A percentile compares a stretch with the other conserved stretches of the same genome.
Evolutionary conservation across 2,888 invertebrate genomes (phyloP).

Genomic region (Macaria notata): DNA sequence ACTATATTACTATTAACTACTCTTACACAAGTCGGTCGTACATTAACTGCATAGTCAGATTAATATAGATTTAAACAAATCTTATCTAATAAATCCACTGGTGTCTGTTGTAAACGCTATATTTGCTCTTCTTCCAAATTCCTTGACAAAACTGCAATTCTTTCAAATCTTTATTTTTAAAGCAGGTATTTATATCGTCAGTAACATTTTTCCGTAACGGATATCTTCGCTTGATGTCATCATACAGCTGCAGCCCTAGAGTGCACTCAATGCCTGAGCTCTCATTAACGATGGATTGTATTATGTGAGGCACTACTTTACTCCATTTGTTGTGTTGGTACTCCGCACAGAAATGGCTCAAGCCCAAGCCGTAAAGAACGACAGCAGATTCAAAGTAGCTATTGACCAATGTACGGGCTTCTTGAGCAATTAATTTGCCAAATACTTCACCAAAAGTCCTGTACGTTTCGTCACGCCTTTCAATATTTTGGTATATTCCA

Average conservation of each 20-base stretch:
- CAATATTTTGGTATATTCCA: constrained; percentile 41
- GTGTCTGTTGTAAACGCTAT: too few species aligned
- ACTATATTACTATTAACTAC: too few species aligned
- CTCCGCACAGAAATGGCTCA: constrained; percentile 31
- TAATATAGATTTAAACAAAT: too few species aligned
- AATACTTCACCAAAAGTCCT: constrained; percentile 49
- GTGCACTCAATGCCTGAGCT: constrained; percentile 3
- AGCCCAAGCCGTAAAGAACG: constrained; percentile 40
- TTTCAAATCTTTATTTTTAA: background rate
- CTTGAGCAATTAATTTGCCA: constrained; percentile 48
- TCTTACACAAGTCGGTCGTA: too few species aligned
- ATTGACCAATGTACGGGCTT: constrained; percentile 40
- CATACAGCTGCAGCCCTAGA: background rate
- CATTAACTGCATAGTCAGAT: too few species aligned
- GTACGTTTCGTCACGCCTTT: constrained; percentile 39
- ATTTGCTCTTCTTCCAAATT: too few species aligned
- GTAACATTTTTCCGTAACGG: background rate
- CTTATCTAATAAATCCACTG: too few species aligned
- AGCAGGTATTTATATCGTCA: background rate
- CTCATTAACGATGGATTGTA: constrained; percentile 3
- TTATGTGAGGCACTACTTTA: constrained; percentile 2
- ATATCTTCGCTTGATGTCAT: background rate
- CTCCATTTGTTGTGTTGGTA: background rate
- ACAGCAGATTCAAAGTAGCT: constrained; percentile 51
- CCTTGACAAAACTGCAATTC: constrained; percentile 1